Evolutionary conservation across 2,113 vertebrate genomes (phyloP).

Genomic region (Typhlomys cinereus): DNA sequence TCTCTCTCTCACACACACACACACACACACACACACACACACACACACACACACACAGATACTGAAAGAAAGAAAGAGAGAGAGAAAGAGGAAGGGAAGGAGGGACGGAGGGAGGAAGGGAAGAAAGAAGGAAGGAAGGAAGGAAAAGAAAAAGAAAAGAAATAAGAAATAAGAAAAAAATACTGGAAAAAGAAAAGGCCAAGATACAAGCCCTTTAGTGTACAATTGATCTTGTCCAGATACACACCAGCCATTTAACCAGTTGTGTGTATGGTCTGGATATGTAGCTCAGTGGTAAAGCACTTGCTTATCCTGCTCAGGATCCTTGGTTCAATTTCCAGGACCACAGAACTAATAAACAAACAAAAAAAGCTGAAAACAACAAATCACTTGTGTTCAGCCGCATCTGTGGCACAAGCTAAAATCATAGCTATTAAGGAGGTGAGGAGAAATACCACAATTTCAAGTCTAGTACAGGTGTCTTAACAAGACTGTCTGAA

Average conservation of each 20-base stretch:
- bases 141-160: no score
- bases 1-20: no score
- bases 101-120: no score
- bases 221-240: background rate
- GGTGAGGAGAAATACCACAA: background rate
- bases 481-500: background rate
- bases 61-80: no score
- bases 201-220: background rate
- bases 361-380: background rate
- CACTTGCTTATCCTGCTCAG: background rate
- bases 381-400: background rate
- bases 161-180: background rate
- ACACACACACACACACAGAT: no score
- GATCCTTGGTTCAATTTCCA: background rate
- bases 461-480: background rate
- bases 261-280: background rate
- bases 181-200: background rate
- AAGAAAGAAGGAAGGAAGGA: no score
- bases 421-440: background rate
- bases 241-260: constrained; percentile 7
- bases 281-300: background rate
- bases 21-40: no score
- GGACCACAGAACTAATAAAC: background rate
- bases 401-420: background rate
- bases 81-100: no score